Conservation (phyloP, 2,888 invertebrate species). For the Cosmia trapezina region DNA sequence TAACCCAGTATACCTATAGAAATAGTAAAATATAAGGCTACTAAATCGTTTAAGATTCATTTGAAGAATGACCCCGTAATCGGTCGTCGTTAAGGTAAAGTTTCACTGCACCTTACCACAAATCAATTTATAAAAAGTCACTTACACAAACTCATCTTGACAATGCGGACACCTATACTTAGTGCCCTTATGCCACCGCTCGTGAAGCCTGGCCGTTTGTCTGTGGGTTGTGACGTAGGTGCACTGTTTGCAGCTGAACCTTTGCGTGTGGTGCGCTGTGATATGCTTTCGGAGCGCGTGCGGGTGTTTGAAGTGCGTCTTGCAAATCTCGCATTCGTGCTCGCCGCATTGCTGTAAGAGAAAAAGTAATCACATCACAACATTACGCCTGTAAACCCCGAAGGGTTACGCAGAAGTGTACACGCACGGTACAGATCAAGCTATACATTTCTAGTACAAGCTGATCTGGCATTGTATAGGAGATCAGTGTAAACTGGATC, state of each 20-base stretch:
- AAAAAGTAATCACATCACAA: not conserved
- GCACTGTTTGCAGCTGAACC: conserved; percentile 84
- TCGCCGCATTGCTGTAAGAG: conserved; percentile 81
- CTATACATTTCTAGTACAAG: no score
- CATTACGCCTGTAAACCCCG: no score
- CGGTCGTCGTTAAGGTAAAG: no score
- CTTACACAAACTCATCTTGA: conserved; percentile 83
- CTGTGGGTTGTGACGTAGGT: conserved; percentile 83
- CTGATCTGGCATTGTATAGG: no score
- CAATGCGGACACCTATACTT: conserved; percentile 85
- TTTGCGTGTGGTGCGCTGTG: conserved; percentile 85
- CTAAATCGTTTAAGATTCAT: no score
- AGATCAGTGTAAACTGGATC: no score
- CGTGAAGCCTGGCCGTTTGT: conserved; percentile 83
- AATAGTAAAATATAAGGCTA: no score
- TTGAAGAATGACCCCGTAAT: no score
- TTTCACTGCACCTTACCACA: no score
- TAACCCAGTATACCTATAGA: no score
- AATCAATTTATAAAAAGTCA: conserved; percentile 54
- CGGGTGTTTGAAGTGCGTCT: conserved; percentile 82
- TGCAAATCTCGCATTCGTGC: conserved; percentile 82
- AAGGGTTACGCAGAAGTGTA: no score
- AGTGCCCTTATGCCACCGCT: conserved; percentile 85
- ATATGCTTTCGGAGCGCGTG: conserved; percentile 84
- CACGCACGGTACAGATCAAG: no score